Evolutionary conservation across 2,797 vertebrate species (phyloP).

Genomic region (Sandelia bainsii): DNA sequence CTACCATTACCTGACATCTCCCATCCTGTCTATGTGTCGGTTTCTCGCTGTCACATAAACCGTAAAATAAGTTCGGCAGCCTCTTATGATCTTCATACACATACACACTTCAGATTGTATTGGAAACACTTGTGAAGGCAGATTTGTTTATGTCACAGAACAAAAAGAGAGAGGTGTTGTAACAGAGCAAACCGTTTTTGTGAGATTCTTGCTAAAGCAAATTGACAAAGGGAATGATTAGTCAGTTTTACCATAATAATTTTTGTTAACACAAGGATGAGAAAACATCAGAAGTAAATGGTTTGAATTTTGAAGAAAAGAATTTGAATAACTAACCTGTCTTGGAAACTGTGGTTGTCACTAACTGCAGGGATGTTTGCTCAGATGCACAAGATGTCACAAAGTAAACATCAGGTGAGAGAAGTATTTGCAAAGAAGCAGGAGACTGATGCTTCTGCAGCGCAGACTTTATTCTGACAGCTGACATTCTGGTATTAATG

Average conservation of each 20-base stretch:
- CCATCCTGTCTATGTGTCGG: no score
- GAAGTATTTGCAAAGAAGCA: no score
- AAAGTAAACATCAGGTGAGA: no score
- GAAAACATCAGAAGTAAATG: not conserved
- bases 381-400: no score
- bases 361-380: no score
- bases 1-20: no score
- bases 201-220: not conserved
- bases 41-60: no score
- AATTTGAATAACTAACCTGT: no score
- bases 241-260: not conserved
- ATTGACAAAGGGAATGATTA: not conserved
- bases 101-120: slow-evolving; percentile 13
- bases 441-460: no score
- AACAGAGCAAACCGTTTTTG: slow-evolving; percentile 9
- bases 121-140: not conserved
- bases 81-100: not conserved
- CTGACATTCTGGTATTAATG: no score
- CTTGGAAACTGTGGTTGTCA: no score
- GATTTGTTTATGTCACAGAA: slow-evolving; percentile 8
- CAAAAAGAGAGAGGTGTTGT: not conserved
- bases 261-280: not conserved
- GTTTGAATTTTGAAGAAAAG: not conserved
- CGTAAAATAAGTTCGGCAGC: not conserved
- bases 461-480: no score